Percentiles rank a stretch among this genome's conserved stretches.
Evolutionary conservation across 2,888 invertebrate genomes (phyloP).

Genomic region (Cheilosia impressa): DNA sequence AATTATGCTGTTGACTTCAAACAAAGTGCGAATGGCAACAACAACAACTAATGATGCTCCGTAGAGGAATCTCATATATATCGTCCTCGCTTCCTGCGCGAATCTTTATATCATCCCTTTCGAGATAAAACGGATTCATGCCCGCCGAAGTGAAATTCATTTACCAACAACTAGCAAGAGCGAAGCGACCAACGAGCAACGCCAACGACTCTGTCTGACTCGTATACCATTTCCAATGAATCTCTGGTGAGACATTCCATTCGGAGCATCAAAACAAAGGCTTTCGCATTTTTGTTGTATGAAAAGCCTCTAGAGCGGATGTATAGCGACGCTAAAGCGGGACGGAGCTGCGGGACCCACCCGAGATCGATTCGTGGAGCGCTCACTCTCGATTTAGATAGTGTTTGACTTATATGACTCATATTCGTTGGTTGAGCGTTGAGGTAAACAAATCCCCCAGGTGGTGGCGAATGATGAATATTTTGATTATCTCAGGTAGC

Average conservation of each 20-base stretch:
- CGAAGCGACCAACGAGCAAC: neutral
- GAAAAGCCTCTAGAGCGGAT: neutral
- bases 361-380: constrained; percentile 17
- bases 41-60: constrained; percentile 36
- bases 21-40: constrained; percentile 34
- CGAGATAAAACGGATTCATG: constrained; percentile 31
- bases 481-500: constrained; percentile 23
- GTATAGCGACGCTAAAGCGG: neutral
- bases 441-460: constrained; percentile 36
- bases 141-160: neutral
- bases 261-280: constrained; percentile 56
- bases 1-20: constrained; percentile 39
- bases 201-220: too few species aligned
- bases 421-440: constrained; percentile 15
- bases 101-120: constrained; percentile 54
- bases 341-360: neutral
- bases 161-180: constrained; percentile 10
- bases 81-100: constrained; percentile 31
- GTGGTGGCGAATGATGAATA: constrained; percentile 48
- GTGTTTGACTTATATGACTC: constrained; percentile 41
- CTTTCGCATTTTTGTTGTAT: constrained; percentile 4
- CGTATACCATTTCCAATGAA: constrained; percentile 51
- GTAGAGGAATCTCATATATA: constrained; percentile 43
- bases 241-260: constrained; percentile 56
- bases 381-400: constrained; percentile 34